These are phyloP conservation scores for Teinopalpus imperialis DNA, from an alignment of 2,888 invertebrate genomes.

Conservation along the genomic window DNA sequence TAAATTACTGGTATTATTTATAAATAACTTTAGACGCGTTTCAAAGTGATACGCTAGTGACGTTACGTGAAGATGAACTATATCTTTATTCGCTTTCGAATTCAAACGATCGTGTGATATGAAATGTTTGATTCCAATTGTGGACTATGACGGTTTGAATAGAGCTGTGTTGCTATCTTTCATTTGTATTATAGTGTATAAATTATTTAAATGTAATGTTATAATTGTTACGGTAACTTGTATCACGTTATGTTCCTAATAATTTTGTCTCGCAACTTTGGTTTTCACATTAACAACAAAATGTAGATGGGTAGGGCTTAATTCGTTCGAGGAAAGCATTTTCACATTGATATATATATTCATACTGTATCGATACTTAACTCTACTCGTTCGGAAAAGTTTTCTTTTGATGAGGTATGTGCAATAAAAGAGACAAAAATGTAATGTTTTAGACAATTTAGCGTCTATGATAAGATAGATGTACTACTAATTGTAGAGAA, in stretches of 20 bases:
- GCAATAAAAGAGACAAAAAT: constrained; percentile 63
- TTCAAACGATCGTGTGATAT: constrained; percentile 8
- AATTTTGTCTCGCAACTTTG: constrained; percentile 64
- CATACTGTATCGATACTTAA: constrained; percentile 16
- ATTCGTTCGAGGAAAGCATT: constrained; percentile 36
- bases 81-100: constrained; percentile 5
- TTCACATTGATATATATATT: not conserved
- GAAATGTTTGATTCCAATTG: constrained; percentile 2
- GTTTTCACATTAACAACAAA: constrained; percentile 43
- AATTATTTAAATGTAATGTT: constrained; percentile 64
- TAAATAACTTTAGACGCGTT: constrained; percentile 31
- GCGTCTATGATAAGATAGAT: constrained; percentile 50
- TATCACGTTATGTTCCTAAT: constrained; percentile 70
- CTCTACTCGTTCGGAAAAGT: constrained; percentile 27
- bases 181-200: constrained; percentile 61
- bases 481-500: constrained; percentile 54
- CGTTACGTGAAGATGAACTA: not conserved
- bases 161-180: constrained; percentile 26
- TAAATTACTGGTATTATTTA: constrained; percentile 45
- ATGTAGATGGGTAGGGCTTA: constrained; percentile 16
- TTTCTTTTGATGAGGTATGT: constrained; percentile 47
- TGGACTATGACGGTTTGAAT: constrained; percentile 24
- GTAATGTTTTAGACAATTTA: constrained; percentile 54
- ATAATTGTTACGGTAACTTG: constrained; percentile 61
- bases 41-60: constrained; percentile 34